These are phyloP conservation scores for Melieria crassipennis DNA, from an alignment of 2,888 invertebrate genomes.

Conservation along the genomic window DNA sequence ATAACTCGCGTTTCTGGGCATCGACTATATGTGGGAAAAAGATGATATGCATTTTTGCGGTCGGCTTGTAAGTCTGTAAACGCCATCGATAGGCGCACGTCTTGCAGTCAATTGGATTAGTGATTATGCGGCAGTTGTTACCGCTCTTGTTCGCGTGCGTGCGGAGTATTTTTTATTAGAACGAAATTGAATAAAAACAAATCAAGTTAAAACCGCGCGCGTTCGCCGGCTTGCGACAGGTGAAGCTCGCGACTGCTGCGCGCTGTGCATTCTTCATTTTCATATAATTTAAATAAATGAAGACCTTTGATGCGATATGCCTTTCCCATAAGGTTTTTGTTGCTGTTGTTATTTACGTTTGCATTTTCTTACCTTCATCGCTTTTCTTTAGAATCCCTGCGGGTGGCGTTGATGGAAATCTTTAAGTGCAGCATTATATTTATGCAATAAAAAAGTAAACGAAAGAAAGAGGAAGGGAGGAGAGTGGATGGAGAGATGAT, in stretches of 20 bases:
- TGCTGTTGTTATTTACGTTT: constrained; percentile 26
- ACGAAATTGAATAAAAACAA: constrained; percentile 47
- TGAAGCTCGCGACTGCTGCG: constrained; percentile 8
- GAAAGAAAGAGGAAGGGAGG: constrained; percentile 19
- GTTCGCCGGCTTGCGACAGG: constrained; percentile 32
- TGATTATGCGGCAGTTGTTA: constrained; percentile 28
- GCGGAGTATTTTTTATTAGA: constrained; percentile 50
- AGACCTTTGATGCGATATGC: constrained; percentile 3
- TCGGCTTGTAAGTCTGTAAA: too few species aligned
- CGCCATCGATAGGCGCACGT: neutral
- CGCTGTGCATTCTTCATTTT: constrained; percentile 10
- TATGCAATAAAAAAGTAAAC: constrained; percentile 33
- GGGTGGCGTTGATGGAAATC: constrained; percentile 62
- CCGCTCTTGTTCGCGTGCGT: constrained; percentile 44
- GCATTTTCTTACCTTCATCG: constrained; percentile 61
- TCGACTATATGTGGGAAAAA: too few species aligned
- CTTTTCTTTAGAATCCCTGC: constrained; percentile 63
- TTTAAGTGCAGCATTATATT: constrained; percentile 37
- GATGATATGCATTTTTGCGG: too few species aligned
- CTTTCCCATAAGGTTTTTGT: neutral
- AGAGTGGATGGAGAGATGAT: constrained; percentile 12
- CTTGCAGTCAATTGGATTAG: constrained; percentile 60
- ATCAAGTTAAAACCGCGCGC: constrained; percentile 55
- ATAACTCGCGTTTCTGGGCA: too few species aligned
- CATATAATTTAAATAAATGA: constrained; percentile 58